phyloP scores from a whole-genome alignment of 2,888 invertebrate genomes.

The Scaptomyza caliginosa region DNA sequence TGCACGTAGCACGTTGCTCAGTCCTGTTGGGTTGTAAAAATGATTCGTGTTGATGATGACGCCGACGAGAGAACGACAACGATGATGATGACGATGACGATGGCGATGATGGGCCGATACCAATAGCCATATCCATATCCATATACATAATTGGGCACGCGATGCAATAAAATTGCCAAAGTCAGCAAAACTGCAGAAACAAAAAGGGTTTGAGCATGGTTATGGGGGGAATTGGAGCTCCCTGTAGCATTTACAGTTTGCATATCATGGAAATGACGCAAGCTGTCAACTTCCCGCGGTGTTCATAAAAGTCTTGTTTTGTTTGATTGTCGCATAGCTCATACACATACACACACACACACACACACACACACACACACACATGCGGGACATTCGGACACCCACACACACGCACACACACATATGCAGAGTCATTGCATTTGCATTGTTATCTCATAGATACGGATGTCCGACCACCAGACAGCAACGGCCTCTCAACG shows the following conservation, averaged over 20 bases:
- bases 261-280: slow-evolving; percentile 77
- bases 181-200: slow-evolving; percentile 20
- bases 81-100: slow-evolving; percentile 28
- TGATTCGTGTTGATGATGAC: slow-evolving; percentile 43
- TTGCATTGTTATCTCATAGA: slow-evolving; percentile 76
- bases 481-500: slow-evolving; percentile 30
- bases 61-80: slow-evolving; percentile 13
- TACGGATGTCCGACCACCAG: slow-evolving; percentile 64
- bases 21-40: slow-evolving; percentile 40
- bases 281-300: slow-evolving; percentile 82
- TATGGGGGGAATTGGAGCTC: background rate
- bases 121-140: slow-evolving; percentile 61
- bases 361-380: slow-evolving; percentile 11
- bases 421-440: slow-evolving; percentile 56
- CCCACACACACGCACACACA: slow-evolving; percentile 8
- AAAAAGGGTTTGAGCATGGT: slow-evolving; percentile 13
- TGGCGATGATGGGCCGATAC: slow-evolving; percentile 54
- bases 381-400: slow-evolving; percentile 9
- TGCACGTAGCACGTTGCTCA: slow-evolving; percentile 14
- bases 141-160: slow-evolving; percentile 75
- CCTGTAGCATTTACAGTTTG: slow-evolving; percentile 53
- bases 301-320: slow-evolving; percentile 78
- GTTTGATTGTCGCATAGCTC: slow-evolving; percentile 64
- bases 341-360: slow-evolving; percentile 22
- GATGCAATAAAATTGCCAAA: slow-evolving; percentile 72